Evolutionary conservation across 2,888 invertebrate genomes (phyloP).

Genomic region (Tanypteryx hageni): DNA sequence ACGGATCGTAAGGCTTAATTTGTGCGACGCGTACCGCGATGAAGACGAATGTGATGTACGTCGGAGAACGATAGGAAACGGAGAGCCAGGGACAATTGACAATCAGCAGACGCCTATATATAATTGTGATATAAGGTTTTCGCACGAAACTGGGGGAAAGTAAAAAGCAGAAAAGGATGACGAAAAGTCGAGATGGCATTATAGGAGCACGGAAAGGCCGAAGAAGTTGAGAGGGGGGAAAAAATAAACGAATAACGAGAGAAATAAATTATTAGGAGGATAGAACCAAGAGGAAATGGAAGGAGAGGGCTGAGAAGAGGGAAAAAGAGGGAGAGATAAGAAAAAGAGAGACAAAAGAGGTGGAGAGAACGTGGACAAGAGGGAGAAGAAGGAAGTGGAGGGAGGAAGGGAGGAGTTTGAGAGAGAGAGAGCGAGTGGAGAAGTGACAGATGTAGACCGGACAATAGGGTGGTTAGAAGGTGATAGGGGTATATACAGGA

Average conservation of each 20-base stretch:
- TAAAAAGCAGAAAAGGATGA: background rate
- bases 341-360: background rate
- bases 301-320: background rate
- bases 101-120: background rate
- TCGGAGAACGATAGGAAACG: background rate
- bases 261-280: background rate
- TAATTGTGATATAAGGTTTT: background rate
- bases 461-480: background rate
- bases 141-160: background rate
- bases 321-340: background rate
- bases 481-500: background rate
- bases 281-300: background rate
- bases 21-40: background rate
- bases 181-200: background rate
- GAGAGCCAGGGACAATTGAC: background rate
- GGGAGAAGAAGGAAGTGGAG: background rate
- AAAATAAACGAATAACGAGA: background rate
- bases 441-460: background rate
- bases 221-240: background rate
- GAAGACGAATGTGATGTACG: constrained; percentile 5
- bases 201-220: background rate
- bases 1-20: background rate
- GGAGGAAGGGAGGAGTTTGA: background rate
- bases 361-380: background rate
- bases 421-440: background rate